phyloP scores from a whole-genome alignment of 1,140 invertebrate species.

The Lamellibrachia luymesi region DNA sequence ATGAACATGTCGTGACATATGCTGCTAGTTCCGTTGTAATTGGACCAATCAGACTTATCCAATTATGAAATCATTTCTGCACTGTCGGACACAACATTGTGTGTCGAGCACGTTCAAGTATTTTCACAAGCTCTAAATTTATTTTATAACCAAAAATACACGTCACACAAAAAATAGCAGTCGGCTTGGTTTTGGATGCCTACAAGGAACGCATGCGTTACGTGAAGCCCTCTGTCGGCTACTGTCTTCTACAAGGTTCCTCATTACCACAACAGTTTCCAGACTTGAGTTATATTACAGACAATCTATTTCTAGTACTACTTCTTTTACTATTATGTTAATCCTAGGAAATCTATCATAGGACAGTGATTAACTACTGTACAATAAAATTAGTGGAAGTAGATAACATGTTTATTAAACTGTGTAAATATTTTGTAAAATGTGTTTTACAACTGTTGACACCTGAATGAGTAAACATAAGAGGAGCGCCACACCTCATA shows the following conservation, averaged over 20 bases:
- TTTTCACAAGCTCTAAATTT: neutral
- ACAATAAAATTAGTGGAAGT: too few species aligned
- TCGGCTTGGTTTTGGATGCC: neutral
- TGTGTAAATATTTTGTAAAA: too few species aligned
- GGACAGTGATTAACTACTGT: too few species aligned
- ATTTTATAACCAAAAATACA: neutral
- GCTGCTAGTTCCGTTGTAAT: neutral
- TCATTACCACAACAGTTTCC: neutral
- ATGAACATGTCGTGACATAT: too few species aligned
- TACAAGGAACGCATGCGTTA: neutral
- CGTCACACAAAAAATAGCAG: neutral
- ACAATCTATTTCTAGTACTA: too few species aligned
- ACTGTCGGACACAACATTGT: neutral
- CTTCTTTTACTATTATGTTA: too few species aligned
- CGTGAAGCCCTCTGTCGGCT: neutral
- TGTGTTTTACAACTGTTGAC: too few species aligned
- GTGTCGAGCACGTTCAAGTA: neutral
- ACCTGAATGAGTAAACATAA: too few species aligned
- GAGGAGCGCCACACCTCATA: too few species aligned
- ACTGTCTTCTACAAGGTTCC: neutral
- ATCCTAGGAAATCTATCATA: too few species aligned
- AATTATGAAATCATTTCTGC: neutral
- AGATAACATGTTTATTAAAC: too few species aligned
- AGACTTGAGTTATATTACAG: too few species aligned
- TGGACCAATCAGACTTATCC: neutral